Percentiles rank a stretch among this genome's conserved stretches.
phyloP scores from a whole-genome alignment of 2,113 vertebrate species.

The Struthio camelus region DNA sequence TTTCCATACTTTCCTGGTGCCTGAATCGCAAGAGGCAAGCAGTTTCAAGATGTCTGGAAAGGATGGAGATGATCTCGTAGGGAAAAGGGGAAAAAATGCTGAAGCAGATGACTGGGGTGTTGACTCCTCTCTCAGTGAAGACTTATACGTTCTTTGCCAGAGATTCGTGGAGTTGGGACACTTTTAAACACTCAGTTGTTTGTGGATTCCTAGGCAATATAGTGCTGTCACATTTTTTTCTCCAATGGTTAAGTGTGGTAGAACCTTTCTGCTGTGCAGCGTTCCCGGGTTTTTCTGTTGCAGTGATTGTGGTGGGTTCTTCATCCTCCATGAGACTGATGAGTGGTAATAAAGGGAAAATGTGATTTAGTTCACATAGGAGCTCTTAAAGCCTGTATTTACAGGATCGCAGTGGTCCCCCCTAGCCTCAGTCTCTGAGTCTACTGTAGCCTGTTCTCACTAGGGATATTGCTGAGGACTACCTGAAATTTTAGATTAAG shows the following conservation, averaged over 20 bases:
- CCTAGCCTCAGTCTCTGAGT: too few relatives aligned
- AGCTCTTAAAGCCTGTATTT: not conserved
- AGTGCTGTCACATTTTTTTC: not conserved
- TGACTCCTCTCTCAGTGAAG: not conserved
- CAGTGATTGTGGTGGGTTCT: not conserved
- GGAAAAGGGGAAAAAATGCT: not conserved
- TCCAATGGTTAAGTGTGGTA: not conserved
- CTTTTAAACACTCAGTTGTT: not conserved
- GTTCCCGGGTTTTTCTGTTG: not conserved
- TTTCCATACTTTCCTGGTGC: fast-evolving
- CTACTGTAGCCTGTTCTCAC: not conserved
- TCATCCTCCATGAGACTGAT: not conserved
- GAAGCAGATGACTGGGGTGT: not conserved
- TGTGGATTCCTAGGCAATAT: not conserved
- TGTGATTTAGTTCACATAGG: not conserved
- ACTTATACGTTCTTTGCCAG: fast-evolving
- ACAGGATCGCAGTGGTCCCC: too few relatives aligned
- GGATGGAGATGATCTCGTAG: not conserved
- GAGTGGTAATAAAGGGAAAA: not conserved
- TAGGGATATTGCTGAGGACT: not conserved
- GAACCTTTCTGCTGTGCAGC: not conserved
- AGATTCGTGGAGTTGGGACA: not conserved
- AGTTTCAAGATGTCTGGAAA: not conserved
- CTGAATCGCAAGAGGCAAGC: not conserved
- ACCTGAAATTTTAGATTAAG: not conserved